Conservation (phyloP, 2,888 invertebrate species). For the Ectemnius lituratus region DNA sequence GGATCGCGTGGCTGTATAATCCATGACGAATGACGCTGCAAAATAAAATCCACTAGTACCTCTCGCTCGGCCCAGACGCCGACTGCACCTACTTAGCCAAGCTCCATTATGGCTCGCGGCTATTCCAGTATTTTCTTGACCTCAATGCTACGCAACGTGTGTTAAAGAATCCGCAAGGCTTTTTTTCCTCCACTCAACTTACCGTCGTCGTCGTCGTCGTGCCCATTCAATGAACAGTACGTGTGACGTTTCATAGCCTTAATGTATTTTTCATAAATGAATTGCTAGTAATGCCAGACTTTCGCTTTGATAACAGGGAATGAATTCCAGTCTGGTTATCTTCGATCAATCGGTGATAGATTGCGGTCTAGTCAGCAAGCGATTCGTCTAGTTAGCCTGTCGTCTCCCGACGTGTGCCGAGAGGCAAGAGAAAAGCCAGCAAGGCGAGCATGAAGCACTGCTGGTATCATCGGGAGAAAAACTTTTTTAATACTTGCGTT, state of each 20-base stretch:
- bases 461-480: slow-evolving; percentile 35
- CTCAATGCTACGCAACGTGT: slow-evolving; percentile 67
- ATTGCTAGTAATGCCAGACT: slow-evolving; percentile 15
- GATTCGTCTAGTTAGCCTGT: slow-evolving; percentile 2
- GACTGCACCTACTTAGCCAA: slow-evolving; percentile 66
- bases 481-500: slow-evolving; percentile 25
- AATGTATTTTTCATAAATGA: neutral
- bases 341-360: slow-evolving; percentile 67
- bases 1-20: slow-evolving; percentile 55
- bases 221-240: neutral
- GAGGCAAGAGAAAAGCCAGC: neutral
- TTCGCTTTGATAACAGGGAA: slow-evolving; percentile 64
- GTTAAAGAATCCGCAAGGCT: too few relatives aligned
- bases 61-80: slow-evolving; percentile 17
- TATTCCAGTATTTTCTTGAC: slow-evolving; percentile 66
- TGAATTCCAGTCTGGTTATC: slow-evolving; percentile 72
- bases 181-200: slow-evolving; percentile 40
- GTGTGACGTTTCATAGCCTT: slow-evolving; percentile 12
- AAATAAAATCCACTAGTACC: slow-evolving; percentile 61
- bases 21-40: slow-evolving; percentile 68
- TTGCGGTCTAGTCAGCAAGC: slow-evolving; percentile 41
- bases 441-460: slow-evolving; percentile 26
- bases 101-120: slow-evolving; percentile 62
- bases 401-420: neutral
- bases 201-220: slow-evolving; percentile 11